phyloP scores from a whole-genome alignment of 1,140 invertebrate genomes.

The Drosophila rufa region DNA sequence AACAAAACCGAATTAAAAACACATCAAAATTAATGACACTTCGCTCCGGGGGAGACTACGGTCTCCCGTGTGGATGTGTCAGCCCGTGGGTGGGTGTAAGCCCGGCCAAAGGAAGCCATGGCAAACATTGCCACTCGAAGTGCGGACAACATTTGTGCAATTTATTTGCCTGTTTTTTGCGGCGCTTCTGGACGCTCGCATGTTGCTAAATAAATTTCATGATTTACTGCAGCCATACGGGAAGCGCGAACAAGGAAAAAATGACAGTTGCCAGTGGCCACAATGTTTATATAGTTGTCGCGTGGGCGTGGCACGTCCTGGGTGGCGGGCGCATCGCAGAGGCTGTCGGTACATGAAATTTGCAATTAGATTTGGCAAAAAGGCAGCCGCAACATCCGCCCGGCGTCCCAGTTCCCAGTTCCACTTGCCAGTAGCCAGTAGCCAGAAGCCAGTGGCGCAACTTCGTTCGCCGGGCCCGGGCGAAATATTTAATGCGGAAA shows the following conservation, averaged over 20 bases:
- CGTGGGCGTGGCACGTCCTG: slow-evolving; percentile 46
- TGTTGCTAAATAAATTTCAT: slow-evolving; percentile 71
- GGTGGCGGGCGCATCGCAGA: slow-evolving; percentile 26
- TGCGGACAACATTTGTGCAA: slow-evolving; percentile 62
- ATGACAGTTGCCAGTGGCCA: slow-evolving; percentile 48
- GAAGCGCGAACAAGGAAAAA: slow-evolving; percentile 45
- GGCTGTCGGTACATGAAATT: slow-evolving; percentile 73
- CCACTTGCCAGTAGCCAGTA: slow-evolving; percentile 4
- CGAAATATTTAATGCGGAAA: slow-evolving; percentile 76
- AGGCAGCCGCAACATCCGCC: slow-evolving; percentile 68
- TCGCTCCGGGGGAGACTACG: slow-evolving; percentile 6
- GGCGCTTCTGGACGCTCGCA: slow-evolving; percentile 33
- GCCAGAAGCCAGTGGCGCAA: slow-evolving; percentile 3
- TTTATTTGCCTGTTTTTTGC: slow-evolving; percentile 59
- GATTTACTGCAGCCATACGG: slow-evolving; percentile 71
- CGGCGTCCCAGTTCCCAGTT: slow-evolving; percentile 29
- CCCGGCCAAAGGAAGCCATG: slow-evolving; percentile 26
- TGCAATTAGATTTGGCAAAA: slow-evolving; percentile 79
- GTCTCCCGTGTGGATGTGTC: not conserved
- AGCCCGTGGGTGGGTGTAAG: not conserved
- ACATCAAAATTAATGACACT: slow-evolving; percentile 75
- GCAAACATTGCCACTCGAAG: slow-evolving; percentile 56
- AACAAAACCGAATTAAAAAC: slow-evolving; percentile 77
- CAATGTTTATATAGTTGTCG: slow-evolving; percentile 64
- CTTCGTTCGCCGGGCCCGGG: slow-evolving; percentile 15